Base-by-base conservation (phyloP, 2,113 vertebrate genomes). In the Phainopepla nitens region DNA sequence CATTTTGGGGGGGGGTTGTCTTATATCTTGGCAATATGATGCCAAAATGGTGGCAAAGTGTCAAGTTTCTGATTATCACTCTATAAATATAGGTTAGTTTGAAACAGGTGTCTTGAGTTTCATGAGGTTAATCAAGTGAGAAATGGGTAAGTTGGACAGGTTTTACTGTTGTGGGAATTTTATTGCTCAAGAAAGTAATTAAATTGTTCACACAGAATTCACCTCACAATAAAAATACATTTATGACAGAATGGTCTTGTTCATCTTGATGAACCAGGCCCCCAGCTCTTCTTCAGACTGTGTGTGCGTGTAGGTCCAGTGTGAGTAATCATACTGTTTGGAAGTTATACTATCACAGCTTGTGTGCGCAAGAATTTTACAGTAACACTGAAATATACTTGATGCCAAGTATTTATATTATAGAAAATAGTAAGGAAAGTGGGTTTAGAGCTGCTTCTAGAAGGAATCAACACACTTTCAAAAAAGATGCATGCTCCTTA, bases 171-270 rank as follows among this genome's bases (percentile, higher is more conserved):
- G 41, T 94, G 62, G 27, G 87, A 80, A 94, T 71, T 69, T 93
- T 95, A 82, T 56, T 85, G 70, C 87, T 87, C 42, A 91, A 96
- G 39, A 24, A 80, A 66, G 89, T 93, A 94, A 94, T 97, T 97
- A 94, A 82, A 82, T 81, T 66, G 27, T 82, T 62, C 71, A 54
- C 62, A 89, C 42, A 95, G 88, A 96, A 88, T 92, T 71, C 69
- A 70, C 44, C 47, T 97, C 73, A 87, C 93, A 94, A 85, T 65
- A 93, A 90, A 92, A 95, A 33, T 10, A 41, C 15, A 10, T 62
- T 94, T 84, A 47, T 91, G 56, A 78, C 94, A 86, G 65, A 65
- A 85, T 5, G 21, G 16, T 51, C 80, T 49, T 89, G 91, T 89
- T 97, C 71, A 81, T 93, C 85, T 69, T 65, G 66, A 94, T 62